phyloP scores from a whole-genome alignment of 2,113 vertebrate genomes.

The Dromiciops gliroides region DNA sequence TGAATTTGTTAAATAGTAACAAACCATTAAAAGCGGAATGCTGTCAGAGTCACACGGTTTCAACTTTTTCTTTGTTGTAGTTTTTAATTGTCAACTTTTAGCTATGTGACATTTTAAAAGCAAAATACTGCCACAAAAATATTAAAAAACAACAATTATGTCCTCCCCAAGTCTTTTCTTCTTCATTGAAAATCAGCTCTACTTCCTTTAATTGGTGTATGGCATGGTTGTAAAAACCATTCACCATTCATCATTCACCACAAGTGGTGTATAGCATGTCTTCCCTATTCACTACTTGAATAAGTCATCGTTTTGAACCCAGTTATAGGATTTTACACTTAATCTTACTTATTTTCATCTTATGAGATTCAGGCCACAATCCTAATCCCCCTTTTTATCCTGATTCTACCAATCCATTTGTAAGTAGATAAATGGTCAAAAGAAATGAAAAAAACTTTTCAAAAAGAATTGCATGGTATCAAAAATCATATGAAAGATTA shows the following conservation, averaged over 20 bases:
- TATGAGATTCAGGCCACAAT: background rate
- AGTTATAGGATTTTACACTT: background rate
- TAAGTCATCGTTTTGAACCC: background rate
- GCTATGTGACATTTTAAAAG: conserved; percentile 81
- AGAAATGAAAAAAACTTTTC: background rate
- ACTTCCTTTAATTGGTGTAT: background rate
- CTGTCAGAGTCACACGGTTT: conserved; percentile 87
- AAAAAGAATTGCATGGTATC: background rate
- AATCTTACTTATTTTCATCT: background rate
- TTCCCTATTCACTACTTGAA: background rate
- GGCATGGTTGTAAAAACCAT: background rate
- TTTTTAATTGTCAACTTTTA: conserved; percentile 85
- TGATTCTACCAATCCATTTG: background rate
- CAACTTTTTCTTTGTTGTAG: conserved; percentile 82
- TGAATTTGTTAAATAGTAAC: conserved; percentile 91
- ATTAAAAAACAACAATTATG: background rate
- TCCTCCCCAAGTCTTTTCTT: background rate
- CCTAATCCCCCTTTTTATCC: background rate
- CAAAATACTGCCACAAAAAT: conserved; percentile 82
- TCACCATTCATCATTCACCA: too few species aligned
- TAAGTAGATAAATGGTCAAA: background rate
- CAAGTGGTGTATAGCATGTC: background rate
- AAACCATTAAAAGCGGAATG: conserved; percentile 88
- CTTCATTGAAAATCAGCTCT: background rate
- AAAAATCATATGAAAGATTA: background rate